These are phyloP conservation scores for Ochropacha duplaris DNA, from an alignment of 2,888 invertebrate genomes.

Conservation along the genomic window DNA sequence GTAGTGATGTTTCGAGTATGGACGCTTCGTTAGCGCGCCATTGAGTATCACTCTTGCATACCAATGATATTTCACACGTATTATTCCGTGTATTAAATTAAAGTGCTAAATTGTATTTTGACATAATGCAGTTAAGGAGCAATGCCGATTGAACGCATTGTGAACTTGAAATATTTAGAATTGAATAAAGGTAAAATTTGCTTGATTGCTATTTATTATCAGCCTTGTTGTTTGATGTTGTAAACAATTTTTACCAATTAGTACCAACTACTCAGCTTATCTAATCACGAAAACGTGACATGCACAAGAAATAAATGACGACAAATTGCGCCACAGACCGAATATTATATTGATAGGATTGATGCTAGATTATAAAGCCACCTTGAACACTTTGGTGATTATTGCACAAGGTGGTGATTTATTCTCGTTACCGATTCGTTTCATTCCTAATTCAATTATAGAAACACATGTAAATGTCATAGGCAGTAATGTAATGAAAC, in stretches of 20 bases:
- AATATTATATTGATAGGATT: slow-evolving; percentile 49
- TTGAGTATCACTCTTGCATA: slow-evolving; percentile 32
- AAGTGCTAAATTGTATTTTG: slow-evolving; percentile 36
- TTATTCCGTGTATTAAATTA: slow-evolving; percentile 27
- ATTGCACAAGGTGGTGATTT: slow-evolving; percentile 47
- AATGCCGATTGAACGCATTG: slow-evolving; percentile 8
- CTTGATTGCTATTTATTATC: background rate
- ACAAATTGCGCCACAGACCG: slow-evolving; percentile 41
- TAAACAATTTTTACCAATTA: slow-evolving; percentile 28
- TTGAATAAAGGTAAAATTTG: background rate
- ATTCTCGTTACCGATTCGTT: slow-evolving; percentile 57
- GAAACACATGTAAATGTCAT: slow-evolving; percentile 74
- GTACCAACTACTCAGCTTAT: slow-evolving; percentile 33
- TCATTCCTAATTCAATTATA: slow-evolving; percentile 67
- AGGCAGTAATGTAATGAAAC: slow-evolving; percentile 41
- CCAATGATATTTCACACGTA: slow-evolving; percentile 31
- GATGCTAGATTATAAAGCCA: slow-evolving; percentile 39
- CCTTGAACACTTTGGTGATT: slow-evolving; percentile 65
- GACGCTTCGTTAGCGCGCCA: slow-evolving; percentile 46
- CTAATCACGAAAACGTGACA: slow-evolving; percentile 49
- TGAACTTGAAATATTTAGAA: background rate
- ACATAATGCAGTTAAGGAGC: slow-evolving; percentile 16
- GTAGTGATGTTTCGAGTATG: slow-evolving; percentile 23
- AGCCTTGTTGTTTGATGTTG: slow-evolving; percentile 3
- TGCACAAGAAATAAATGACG: slow-evolving; percentile 37